phyloP scores from a whole-genome alignment of 2,113 vertebrate genomes.

The Dryoscopus gambensis region DNA sequence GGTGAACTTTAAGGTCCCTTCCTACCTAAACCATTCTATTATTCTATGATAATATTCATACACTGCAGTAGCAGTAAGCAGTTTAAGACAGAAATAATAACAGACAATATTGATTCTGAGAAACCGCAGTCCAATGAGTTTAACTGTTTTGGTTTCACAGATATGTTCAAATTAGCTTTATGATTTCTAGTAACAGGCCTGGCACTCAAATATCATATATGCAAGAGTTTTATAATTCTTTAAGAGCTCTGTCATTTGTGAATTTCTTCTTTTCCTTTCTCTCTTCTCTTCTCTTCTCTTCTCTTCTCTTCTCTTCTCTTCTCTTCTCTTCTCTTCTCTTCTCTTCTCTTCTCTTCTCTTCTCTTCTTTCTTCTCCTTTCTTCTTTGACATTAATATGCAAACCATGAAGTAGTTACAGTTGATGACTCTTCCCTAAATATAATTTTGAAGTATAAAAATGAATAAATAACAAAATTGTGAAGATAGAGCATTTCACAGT shows the following conservation, averaged over 20 bases:
- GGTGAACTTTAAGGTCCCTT: not conserved
- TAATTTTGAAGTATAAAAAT: not conserved
- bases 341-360: not conserved
- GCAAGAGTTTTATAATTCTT: not conserved
- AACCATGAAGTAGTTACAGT: not conserved
- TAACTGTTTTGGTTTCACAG: not conserved
- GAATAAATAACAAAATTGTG: not conserved
- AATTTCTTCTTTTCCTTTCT: not conserved
- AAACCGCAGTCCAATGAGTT: not conserved
- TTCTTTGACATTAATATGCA: not conserved
- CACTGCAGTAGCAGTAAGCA: not conserved
- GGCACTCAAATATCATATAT: not conserved
- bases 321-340: rapidly evolving
- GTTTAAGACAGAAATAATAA: not conserved
- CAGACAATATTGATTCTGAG: not conserved
- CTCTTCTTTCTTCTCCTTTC: too few relatives aligned
- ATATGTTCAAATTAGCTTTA: not conserved
- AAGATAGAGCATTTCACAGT: not conserved
- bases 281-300: too few relatives aligned
- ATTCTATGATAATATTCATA: not conserved
- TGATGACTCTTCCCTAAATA: not conserved
- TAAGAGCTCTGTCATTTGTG: not conserved
- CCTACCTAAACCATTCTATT: not conserved
- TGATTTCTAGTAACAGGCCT: not conserved
- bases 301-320: rapidly evolving